phyloP scores from a whole-genome alignment of 2,888 invertebrate genomes.

The Ophonus ardosiacus region DNA sequence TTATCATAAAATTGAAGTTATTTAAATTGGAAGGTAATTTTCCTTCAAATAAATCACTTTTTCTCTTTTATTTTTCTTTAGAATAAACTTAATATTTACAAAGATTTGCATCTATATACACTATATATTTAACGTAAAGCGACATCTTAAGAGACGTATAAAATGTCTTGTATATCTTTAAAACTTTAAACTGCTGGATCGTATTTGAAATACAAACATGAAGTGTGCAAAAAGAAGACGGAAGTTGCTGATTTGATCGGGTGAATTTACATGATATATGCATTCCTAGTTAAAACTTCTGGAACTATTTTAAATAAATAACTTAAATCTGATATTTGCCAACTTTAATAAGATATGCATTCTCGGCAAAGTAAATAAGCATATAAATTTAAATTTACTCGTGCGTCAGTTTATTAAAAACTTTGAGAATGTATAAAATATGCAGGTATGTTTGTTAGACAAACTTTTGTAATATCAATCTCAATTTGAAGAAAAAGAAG shows the following conservation, averaged over 20 bases:
- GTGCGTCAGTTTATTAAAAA: slow-evolving; percentile 41
- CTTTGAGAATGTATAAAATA: slow-evolving; percentile 22
- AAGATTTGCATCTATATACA: neutral
- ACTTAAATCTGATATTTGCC: slow-evolving; percentile 49
- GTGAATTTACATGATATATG: slow-evolving; percentile 39
- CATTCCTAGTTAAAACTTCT: slow-evolving; percentile 45
- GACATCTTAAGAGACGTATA: neutral
- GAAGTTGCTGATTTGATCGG: slow-evolving; percentile 1
- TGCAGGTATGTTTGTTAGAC: slow-evolving; percentile 8
- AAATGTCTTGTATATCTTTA: neutral
- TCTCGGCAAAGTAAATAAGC: slow-evolving; percentile 24
- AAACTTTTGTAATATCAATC: slow-evolving; percentile 18
- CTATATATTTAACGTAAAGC: neutral
- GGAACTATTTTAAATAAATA: slow-evolving; percentile 40
- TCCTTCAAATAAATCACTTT: neutral
- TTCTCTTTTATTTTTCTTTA: neutral
- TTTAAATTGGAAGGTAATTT: neutral
- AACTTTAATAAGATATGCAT: slow-evolving; percentile 47
- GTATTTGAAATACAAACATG: neutral
- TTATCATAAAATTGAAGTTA: neutral
- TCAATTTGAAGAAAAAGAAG: slow-evolving; percentile 20
- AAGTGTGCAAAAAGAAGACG: neutral
- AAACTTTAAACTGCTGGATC: neutral
- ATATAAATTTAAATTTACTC: slow-evolving; percentile 45
- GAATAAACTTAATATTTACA: neutral